Conservation (phyloP, 2,888 invertebrate species). For the Parthenolecanium corni region DNA sequence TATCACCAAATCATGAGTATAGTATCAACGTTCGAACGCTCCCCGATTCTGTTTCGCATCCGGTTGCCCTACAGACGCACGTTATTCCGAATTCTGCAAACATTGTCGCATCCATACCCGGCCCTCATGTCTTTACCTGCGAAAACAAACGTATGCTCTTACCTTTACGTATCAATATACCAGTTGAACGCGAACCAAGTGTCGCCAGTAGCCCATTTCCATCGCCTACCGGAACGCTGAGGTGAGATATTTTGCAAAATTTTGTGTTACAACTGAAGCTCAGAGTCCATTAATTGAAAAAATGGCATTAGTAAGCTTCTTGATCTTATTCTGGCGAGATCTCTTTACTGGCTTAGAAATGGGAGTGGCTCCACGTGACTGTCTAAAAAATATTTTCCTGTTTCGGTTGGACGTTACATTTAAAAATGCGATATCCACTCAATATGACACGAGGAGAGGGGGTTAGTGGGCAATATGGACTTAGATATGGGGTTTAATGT, state of each 20-base stretch:
- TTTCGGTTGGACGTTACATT: no score
- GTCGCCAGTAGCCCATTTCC: conserved; percentile 68
- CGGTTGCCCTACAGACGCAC: background rate
- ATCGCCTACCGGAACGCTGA: conserved; percentile 68
- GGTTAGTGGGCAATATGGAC: no score
- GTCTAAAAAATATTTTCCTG: no score
- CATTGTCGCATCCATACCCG: conserved; percentile 2
- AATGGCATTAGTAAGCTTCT: no score
- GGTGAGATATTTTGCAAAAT: conserved; percentile 37
- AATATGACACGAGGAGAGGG: no score
- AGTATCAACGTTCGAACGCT: conserved; percentile 8
- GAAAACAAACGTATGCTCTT: conserved; percentile 41
- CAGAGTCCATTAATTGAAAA: no score
- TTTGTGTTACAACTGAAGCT: background rate
- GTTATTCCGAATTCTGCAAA: background rate
- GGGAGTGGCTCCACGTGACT: no score
- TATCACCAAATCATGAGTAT: conserved; percentile 9
- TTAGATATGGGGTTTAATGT: no score
- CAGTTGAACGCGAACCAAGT: conserved; percentile 46
- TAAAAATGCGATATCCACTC: no score
- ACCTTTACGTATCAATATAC: conserved; percentile 75
- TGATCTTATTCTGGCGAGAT: no score
- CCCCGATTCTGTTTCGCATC: conserved; percentile 8
- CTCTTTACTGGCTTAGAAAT: no score
- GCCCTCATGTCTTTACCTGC: background rate